A percentile compares a stretch with the other conserved stretches of the same genome.
These are phyloP conservation scores for Heptranchias perlo DNA, from an alignment of 2,113 vertebrate genomes.

Conservation along the genomic window DNA sequence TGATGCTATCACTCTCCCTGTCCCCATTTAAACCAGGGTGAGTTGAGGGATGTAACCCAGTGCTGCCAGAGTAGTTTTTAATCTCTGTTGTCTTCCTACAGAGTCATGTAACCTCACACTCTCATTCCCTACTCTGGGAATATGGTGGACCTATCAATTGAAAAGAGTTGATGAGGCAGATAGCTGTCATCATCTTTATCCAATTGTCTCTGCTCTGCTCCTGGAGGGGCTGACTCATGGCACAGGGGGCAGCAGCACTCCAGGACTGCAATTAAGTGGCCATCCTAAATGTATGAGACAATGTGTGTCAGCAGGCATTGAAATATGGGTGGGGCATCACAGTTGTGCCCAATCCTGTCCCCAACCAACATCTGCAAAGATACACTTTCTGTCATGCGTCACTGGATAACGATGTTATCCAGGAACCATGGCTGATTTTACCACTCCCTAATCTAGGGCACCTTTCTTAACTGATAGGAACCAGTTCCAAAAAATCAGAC, in stretches of 20 bases:
- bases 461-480: not conserved
- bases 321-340: not conserved
- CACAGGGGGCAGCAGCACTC: not conserved
- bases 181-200: not conserved
- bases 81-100: not conserved
- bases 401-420: not conserved
- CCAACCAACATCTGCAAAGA: not conserved
- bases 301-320: not conserved
- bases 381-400: not conserved
- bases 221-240: not conserved
- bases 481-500: not conserved
- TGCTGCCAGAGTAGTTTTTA: not conserved
- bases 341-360: not conserved
- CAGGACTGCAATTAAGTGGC: not conserved
- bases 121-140: not conserved
- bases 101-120: not conserved
- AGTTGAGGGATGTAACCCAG: not conserved
- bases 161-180: not conserved
- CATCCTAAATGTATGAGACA: not conserved
- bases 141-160: not conserved
- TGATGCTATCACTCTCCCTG: not conserved
- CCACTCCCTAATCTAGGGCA: not conserved
- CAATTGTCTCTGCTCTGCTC: not conserved
- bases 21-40: not conserved
- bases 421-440: not conserved